phyloP scores from a whole-genome alignment of 2,888 invertebrate genomes.

The Camptogramma bilineatum region DNA sequence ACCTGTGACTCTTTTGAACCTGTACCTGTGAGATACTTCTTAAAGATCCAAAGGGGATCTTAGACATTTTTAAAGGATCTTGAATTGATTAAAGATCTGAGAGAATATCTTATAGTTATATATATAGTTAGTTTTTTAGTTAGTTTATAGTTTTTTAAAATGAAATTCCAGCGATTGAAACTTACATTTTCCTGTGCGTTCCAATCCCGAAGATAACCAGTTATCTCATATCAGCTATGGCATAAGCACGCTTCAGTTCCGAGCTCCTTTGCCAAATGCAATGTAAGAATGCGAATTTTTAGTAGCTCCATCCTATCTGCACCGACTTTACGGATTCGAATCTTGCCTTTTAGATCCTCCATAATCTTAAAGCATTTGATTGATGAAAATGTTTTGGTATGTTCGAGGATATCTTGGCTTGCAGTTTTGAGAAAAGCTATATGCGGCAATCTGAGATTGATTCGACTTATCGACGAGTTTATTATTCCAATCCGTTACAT shows the following conservation, averaged over 20 bases:
- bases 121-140: too few relatives aligned
- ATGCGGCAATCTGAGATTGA: not conserved
- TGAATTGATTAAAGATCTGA: too few relatives aligned
- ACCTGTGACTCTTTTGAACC: too few relatives aligned
- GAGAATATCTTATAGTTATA: too few relatives aligned
- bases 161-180: too few relatives aligned
- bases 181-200: not conserved
- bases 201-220: not conserved
- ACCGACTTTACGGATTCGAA: conserved; percentile 40
- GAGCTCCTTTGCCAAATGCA: conserved; percentile 45
- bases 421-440: conserved; percentile 7
- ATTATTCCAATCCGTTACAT: too few relatives aligned
- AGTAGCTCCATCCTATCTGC: conserved; percentile 36
- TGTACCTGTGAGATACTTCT: too few relatives aligned
- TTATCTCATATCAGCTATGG: conserved; percentile 4
- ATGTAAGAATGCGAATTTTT: conserved; percentile 44
- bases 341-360: conserved; percentile 37
- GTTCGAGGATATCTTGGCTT: conserved; percentile 9
- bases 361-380: conserved; percentile 29
- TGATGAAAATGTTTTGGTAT: conserved; percentile 28
- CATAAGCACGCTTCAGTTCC: conserved; percentile 27
- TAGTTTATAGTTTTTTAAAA: too few relatives aligned
- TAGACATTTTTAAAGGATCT: too few relatives aligned
- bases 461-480: too few relatives aligned
- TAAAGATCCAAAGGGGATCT: too few relatives aligned